phyloP scores from a whole-genome alignment of 35 echinoderm and acorn worm genomes.

The Ophiothrix spiculata region DNA sequence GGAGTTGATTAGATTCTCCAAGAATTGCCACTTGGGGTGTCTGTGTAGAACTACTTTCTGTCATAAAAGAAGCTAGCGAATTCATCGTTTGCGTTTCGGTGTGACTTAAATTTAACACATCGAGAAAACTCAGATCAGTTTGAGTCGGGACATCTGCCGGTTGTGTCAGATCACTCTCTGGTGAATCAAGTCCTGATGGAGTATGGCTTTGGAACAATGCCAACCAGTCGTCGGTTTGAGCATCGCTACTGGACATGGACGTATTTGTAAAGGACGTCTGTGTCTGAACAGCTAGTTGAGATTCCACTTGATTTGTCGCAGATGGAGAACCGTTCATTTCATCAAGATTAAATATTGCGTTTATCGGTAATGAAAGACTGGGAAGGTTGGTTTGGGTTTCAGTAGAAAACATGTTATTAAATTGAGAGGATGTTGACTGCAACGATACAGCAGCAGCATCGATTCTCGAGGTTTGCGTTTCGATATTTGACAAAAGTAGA shows the following conservation, averaged over 20 bases:
- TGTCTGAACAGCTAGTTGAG: neutral
- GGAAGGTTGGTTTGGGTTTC: neutral
- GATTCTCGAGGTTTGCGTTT: neutral
- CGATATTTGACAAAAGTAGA: neutral
- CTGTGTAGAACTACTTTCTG: neutral
- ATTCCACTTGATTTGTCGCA: neutral
- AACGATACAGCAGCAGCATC: neutral
- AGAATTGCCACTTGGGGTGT: no score
- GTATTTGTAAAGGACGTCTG: neutral
- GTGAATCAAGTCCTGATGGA: neutral
- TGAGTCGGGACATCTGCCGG: neutral
- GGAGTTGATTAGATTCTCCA: neutral
- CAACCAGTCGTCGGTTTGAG: neutral
- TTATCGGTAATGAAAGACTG: neutral
- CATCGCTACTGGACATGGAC: neutral
- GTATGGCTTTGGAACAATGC: neutral
- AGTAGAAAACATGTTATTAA: neutral
- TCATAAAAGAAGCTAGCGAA: neutral
- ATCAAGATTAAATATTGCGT: neutral
- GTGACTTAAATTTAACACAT: neutral
- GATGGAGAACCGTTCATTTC: neutral
- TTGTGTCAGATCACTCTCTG: neutral
- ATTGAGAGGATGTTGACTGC: neutral
- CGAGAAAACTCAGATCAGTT: constrained; percentile 1
- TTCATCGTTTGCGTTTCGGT: neutral